These are phyloP conservation scores for Silurus glanis DNA, from an alignment of 2,113 vertebrate species.

Conservation along the genomic window DNA sequence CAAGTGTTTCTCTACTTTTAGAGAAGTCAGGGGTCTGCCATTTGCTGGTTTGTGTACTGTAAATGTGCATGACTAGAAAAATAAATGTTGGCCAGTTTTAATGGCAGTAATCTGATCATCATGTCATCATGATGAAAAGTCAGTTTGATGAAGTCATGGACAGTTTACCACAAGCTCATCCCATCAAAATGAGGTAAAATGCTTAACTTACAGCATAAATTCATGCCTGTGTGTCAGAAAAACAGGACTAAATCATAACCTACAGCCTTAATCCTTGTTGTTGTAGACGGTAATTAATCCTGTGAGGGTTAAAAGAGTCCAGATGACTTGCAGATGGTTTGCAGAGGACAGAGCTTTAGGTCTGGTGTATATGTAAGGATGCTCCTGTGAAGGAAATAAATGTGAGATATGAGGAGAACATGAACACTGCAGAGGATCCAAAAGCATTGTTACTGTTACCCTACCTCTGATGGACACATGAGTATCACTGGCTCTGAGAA, in stretches of 20 bases:
- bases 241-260: background rate
- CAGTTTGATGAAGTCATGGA: no score
- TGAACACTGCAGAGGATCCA: background rate
- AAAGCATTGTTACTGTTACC: background rate
- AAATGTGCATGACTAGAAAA: no score
- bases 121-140: no score
- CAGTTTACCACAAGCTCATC: background rate
- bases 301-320: slow-evolving; percentile 3
- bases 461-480: slow-evolving; percentile 64
- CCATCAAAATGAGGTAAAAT: background rate
- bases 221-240: background rate
- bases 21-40: no score
- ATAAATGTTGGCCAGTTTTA: no score
- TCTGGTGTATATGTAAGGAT: slow-evolving; percentile 61
- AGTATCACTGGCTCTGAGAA: slow-evolving; percentile 60
- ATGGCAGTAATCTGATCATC: no score
- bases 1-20: no score
- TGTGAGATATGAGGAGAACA: background rate
- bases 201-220: background rate
- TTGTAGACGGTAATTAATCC: background rate
- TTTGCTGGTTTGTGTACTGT: no score
- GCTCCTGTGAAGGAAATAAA: slow-evolving; percentile 44
- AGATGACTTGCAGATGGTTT: background rate
- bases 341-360: slow-evolving; percentile 2
- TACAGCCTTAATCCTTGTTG: background rate